Percentiles rank a stretch among this genome's conserved stretches.
Conservation (phyloP, 2,797 vertebrate species). For the Bradypus variegatus region DNA sequence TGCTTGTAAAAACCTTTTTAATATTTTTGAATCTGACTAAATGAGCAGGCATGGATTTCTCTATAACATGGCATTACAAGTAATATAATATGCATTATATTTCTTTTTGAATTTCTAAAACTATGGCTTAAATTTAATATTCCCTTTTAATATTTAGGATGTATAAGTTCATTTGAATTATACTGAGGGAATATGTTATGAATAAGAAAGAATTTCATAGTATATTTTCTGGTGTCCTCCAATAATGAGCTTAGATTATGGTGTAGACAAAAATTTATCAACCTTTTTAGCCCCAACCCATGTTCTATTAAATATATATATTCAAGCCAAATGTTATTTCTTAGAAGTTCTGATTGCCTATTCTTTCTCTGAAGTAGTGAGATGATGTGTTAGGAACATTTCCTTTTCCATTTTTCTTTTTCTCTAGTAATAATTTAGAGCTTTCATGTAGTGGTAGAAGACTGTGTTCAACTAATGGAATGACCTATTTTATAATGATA, state of each 20-base stretch:
- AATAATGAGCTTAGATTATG: neutral
- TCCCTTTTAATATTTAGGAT: neutral
- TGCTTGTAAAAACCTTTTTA: neutral
- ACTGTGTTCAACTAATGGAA: neutral
- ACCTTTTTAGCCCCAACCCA: neutral
- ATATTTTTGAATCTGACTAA: neutral
- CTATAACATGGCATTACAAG: neutral
- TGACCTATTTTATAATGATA: neutral
- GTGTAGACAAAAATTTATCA: neutral
- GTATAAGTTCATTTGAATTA: neutral
- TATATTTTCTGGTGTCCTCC: neutral
- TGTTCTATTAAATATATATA: neutral
- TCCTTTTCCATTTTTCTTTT: neutral
- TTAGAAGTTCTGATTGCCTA: neutral
- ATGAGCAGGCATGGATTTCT: neutral
- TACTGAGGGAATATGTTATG: neutral
- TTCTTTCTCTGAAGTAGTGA: neutral
- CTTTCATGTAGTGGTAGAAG: neutral
- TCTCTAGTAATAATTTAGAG: neutral
- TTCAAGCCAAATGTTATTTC: neutral
- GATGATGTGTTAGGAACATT: neutral
- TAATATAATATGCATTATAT: too few relatives aligned
- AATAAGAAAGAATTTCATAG: neutral
- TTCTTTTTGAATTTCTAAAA: neutral
- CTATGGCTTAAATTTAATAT: neutral